A percentile compares a stretch with the other conserved stretches of the same genome.
These are phyloP conservation scores for Furcula furcula DNA, from an alignment of 2,888 invertebrate genomes.

Conservation along the genomic window DNA sequence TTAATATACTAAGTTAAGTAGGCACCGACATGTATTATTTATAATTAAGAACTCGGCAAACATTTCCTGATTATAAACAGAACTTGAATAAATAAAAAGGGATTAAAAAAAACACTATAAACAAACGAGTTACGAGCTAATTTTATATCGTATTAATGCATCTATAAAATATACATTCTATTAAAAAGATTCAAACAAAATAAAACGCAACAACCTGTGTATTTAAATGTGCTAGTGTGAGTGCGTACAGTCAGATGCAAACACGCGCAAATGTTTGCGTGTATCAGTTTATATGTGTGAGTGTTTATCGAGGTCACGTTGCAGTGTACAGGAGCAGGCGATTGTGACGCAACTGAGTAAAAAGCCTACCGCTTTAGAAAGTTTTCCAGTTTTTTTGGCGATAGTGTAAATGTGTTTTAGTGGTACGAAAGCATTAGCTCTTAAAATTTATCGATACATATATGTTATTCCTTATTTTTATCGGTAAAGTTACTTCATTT, in stretches of 20 bases:
- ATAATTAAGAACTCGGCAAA: conserved; percentile 7
- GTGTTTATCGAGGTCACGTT: conserved; percentile 73
- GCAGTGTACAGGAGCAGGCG: conserved; percentile 51
- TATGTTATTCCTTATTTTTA: conserved; percentile 1
- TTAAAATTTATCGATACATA: conserved; percentile 19
- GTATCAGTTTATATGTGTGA: conserved; percentile 37
- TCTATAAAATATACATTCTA: conserved; percentile 18
- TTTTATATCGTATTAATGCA: conserved; percentile 34
- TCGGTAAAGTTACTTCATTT: neutral
- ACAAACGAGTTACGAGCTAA: conserved; percentile 29
- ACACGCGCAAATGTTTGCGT: conserved; percentile 32
- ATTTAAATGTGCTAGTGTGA: conserved; percentile 38
- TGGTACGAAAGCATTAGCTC: conserved; percentile 21
- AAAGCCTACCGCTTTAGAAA: conserved; percentile 52
- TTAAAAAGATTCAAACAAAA: conserved; percentile 31
- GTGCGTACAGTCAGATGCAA: conserved; percentile 45
- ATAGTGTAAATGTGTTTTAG: conserved; percentile 23
- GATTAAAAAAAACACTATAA: conserved; percentile 28
- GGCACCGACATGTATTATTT: too few species aligned
- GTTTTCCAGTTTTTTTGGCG: conserved; percentile 36
- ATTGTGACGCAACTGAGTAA: conserved; percentile 51
- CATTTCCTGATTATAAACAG: conserved; percentile 24
- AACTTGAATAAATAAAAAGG: conserved; percentile 19
- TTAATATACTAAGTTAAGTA: too few species aligned
- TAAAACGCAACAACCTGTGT: conserved; percentile 48